phyloP scores from a whole-genome alignment of 1,140 invertebrate genomes.

The Sipha flava region DNA sequence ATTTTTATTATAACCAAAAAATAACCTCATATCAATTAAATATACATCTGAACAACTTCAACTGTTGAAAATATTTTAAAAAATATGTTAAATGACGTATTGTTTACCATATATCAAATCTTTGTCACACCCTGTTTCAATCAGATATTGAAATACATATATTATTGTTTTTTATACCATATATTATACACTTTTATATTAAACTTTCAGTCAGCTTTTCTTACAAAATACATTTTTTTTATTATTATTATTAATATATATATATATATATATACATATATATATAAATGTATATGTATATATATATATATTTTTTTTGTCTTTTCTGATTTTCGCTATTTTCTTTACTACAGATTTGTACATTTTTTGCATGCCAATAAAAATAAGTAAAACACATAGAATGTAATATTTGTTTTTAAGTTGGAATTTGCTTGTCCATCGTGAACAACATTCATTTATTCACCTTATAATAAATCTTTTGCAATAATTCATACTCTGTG shows the following conservation, averaged over 20 bases:
- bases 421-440: background rate
- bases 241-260: too few species aligned
- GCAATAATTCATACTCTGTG: background rate
- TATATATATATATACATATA: too few species aligned
- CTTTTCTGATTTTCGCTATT: background rate
- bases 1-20: too few species aligned
- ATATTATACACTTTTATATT: background rate
- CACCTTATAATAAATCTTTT: background rate
- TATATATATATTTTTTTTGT: background rate
- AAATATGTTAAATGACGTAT: too few species aligned
- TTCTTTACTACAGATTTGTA: background rate
- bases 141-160: background rate
- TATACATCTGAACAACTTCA: too few species aligned
- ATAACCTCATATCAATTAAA: too few species aligned
- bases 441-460: background rate
- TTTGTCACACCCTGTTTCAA: slow-evolving; percentile 2
- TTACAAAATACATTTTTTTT: background rate
- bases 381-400: slow-evolving; percentile 9
- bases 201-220: background rate
- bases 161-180: background rate
- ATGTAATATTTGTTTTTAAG: background rate
- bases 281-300: too few species aligned
- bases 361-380: slow-evolving; percentile 16
- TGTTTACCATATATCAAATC: background rate
- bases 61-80: background rate